Conservation (phyloP, 2,797 vertebrate genomes). For the Argya squamiceps region DNA sequence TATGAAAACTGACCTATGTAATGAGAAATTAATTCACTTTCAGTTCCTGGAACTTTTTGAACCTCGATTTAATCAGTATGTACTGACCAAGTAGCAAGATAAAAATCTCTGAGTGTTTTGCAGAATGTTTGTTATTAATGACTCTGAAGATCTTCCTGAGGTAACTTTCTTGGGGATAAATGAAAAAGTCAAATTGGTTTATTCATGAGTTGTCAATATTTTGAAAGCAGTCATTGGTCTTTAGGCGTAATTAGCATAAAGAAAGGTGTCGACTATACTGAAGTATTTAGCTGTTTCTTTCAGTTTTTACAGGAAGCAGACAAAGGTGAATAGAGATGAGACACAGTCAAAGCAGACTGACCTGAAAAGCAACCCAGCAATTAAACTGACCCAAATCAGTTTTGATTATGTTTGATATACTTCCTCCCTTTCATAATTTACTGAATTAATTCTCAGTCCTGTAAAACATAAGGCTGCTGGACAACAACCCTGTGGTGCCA, state of each 20-base stretch:
- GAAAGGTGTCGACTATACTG: background rate
- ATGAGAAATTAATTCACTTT: background rate
- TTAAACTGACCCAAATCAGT: background rate
- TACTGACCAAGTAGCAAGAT: background rate
- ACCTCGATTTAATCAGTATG: background rate
- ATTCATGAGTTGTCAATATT: background rate
- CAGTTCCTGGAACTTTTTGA: background rate
- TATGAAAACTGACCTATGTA: background rate
- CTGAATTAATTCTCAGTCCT: background rate
- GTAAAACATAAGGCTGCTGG: background rate
- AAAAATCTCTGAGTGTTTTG: background rate
- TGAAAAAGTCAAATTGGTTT: background rate
- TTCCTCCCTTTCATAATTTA: background rate
- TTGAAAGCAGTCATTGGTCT: background rate
- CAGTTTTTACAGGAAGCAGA: background rate
- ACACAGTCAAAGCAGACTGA: background rate
- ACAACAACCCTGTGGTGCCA: background rate
- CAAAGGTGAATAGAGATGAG: background rate
- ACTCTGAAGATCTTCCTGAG: background rate
- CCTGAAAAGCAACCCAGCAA: background rate
- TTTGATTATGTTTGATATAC: background rate
- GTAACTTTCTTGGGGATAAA: background rate
- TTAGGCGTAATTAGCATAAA: background rate
- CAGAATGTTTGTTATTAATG: background rate
- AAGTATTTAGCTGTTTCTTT: background rate